Evolutionary conservation across 1,140 invertebrate species (phyloP).

Genomic region (Venustaconcha ellipsiformis): DNA sequence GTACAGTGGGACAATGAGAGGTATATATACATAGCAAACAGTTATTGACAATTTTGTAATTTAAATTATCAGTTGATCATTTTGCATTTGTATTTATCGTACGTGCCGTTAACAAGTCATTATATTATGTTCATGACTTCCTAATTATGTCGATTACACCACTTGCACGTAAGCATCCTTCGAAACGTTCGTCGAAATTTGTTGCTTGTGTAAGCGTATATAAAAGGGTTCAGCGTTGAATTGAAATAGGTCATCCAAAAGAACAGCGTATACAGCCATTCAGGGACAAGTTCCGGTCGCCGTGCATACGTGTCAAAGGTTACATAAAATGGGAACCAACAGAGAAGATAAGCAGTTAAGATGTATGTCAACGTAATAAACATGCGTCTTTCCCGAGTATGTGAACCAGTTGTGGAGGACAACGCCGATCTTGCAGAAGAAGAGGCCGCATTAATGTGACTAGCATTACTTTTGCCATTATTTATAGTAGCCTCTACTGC

Average conservation of each 20-base stretch:
- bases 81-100: too few relatives aligned
- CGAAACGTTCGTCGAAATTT: constrained; percentile 37
- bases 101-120: too few relatives aligned
- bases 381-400: constrained; percentile 20
- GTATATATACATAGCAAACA: too few relatives aligned
- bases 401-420: not conserved
- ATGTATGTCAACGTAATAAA: constrained; percentile 43
- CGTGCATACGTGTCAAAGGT: constrained; percentile 39
- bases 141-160: too few relatives aligned
- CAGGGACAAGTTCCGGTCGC: constrained; percentile 36
- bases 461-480: too few relatives aligned
- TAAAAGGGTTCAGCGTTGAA: constrained; percentile 51
- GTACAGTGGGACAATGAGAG: too few relatives aligned
- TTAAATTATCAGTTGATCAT: too few relatives aligned
- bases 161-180: constrained; percentile 69
- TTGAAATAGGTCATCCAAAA: constrained; percentile 52
- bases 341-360: constrained; percentile 29
- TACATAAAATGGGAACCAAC: constrained; percentile 46
- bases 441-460: too few relatives aligned
- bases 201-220: constrained; percentile 48
- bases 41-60: too few relatives aligned
- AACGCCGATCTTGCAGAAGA: too few relatives aligned
- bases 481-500: too few relatives aligned
- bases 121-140: too few relatives aligned
- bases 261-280: constrained; percentile 32